Conservation (phyloP, 2,888 invertebrate species). For the Frankliniella intonsa region DNA sequence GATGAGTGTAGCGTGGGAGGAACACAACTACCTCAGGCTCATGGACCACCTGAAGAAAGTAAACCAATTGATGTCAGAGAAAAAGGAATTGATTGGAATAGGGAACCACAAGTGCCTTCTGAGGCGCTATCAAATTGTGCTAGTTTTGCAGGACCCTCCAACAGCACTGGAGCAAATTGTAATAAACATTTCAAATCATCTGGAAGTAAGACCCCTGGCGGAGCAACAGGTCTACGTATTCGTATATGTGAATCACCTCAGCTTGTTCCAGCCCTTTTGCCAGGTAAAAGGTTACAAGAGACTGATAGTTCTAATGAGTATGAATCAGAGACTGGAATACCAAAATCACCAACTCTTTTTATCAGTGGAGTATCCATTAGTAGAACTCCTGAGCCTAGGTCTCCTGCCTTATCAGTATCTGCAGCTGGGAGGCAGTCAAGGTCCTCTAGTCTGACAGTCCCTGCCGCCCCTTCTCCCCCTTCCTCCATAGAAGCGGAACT, state of each 20-base stretch:
- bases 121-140: not conserved
- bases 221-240: not conserved
- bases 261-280: not conserved
- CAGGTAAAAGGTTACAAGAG: not conserved
- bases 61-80: not conserved
- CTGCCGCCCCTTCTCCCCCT: constrained; percentile 42
- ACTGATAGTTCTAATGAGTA: constrained; percentile 53
- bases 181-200: not conserved
- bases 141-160: not conserved
- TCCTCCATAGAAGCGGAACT: constrained; percentile 32
- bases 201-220: not conserved
- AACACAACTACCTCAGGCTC: not conserved
- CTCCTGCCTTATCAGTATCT: constrained; percentile 34
- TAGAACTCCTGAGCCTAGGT: constrained; percentile 52
- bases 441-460: constrained; percentile 52
- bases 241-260: not conserved
- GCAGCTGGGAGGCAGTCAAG: constrained; percentile 49
- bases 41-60: not conserved
- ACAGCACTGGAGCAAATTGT: not conserved
- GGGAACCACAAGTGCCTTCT: not conserved
- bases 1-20: not conserved
- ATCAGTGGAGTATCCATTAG: constrained; percentile 57
- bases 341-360: constrained; percentile 54
- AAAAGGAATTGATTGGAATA: not conserved
- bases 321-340: constrained; percentile 56